A percentile compares a stretch with the other conserved stretches of the same genome.
These are phyloP conservation scores for Hirudo medicinalis DNA, from an alignment of 1,140 invertebrate species.

Conservation along the genomic window DNA sequence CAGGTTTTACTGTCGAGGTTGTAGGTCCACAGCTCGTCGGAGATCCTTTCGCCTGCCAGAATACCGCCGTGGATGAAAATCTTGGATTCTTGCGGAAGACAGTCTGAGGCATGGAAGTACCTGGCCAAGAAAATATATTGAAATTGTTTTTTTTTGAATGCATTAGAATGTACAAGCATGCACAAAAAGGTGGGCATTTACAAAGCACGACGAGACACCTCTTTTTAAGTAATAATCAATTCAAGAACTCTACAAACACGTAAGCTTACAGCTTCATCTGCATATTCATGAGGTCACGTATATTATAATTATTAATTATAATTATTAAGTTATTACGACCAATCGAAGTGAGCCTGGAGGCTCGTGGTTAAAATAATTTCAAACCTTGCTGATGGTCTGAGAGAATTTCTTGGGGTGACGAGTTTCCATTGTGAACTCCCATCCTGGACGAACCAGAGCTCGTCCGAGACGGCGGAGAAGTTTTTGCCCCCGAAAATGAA, in stretches of 20 bases:
- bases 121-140: slow-evolving; percentile 24
- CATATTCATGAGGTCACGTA: no score
- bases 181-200: no score
- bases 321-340: neutral
- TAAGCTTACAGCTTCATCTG: no score
- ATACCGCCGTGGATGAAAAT: slow-evolving; percentile 84
- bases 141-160: neutral
- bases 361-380: no score
- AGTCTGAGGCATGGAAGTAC: slow-evolving; percentile 52
- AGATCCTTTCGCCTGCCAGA: slow-evolving; percentile 41
- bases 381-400: neutral
- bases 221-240: no score
- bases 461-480: neutral
- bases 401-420: neutral
- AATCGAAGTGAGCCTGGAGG: neutral
- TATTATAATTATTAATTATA: no score
- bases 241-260: no score
- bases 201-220: no score
- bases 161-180: no score
- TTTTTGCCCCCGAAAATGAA: neutral
- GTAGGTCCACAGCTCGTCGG: slow-evolving; percentile 79
- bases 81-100: slow-evolving; percentile 63
- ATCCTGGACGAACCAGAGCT: neutral
- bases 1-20: slow-evolving; percentile 71
- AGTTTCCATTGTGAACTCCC: neutral